Conservation (phyloP, 2,797 vertebrate genomes). For the Harpagifer antarcticus region DNA sequence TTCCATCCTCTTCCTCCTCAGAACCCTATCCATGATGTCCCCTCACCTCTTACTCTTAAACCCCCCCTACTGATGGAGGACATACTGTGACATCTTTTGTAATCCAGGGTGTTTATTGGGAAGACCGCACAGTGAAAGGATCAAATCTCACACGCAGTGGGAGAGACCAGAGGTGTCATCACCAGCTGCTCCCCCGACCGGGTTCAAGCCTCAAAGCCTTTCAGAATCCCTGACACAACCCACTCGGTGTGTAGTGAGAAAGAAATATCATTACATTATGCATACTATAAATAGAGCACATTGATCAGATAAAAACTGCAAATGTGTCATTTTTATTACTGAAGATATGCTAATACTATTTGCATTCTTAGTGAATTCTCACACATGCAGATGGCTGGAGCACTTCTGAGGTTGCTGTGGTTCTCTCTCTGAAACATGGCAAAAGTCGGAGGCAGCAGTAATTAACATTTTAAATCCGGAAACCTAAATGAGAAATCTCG, state of each 20-base stretch:
- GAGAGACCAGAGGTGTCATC: slow-evolving; percentile 35
- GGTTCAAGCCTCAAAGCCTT: background rate
- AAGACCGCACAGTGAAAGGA: slow-evolving; percentile 28
- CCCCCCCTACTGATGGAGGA: slow-evolving; percentile 29
- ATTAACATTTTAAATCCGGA: slow-evolving; percentile 36
- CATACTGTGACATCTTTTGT: slow-evolving; percentile 28
- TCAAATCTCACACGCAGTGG: slow-evolving; percentile 22
- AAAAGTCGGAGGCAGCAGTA: slow-evolving; percentile 8
- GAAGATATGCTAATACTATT: slow-evolving; percentile 5
- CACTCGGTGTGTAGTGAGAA: background rate
- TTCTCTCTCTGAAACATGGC: slow-evolving; percentile 6
- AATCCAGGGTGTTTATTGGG: slow-evolving; percentile 27
- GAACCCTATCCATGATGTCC: slow-evolving; percentile 25
- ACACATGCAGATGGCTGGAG: slow-evolving; percentile 21
- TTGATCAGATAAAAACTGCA: background rate
- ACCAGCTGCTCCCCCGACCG: slow-evolving; percentile 12
- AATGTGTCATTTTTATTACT: background rate
- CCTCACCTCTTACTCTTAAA: slow-evolving; percentile 40
- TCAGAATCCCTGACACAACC: background rate
- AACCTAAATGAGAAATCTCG: slow-evolving; percentile 19
- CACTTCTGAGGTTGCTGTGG: slow-evolving; percentile 12
- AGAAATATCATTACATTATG: background rate
- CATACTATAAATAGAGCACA: background rate
- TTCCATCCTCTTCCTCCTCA: slow-evolving; percentile 20
- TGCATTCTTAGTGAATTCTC: slow-evolving; percentile 5